phyloP scores from a whole-genome alignment of 2,797 vertebrate genomes.

The Denticeps clupeoides region DNA sequence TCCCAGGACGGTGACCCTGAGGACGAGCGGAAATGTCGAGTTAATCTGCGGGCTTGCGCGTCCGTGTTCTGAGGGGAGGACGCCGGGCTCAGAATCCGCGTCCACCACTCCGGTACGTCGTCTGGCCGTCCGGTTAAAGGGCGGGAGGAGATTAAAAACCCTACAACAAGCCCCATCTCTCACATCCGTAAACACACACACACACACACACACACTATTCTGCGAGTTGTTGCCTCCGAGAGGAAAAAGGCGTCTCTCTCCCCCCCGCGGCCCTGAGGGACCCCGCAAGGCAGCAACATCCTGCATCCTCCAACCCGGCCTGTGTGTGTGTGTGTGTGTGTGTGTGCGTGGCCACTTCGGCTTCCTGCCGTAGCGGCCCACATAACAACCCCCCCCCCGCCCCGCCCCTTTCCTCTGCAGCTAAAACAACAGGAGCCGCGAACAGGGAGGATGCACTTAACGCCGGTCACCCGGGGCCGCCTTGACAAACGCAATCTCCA shows the following conservation, averaged over 20 bases:
- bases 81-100: too few species aligned
- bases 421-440: slow-evolving; percentile 11
- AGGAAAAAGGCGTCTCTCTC: slow-evolving; percentile 25
- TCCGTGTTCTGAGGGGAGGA: too few species aligned
- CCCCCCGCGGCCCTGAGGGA: slow-evolving; percentile 21
- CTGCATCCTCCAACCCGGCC: too few species aligned
- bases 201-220: background rate
- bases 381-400: slow-evolving; percentile 11
- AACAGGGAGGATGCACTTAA: slow-evolving; percentile 7
- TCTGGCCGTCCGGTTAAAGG: too few species aligned
- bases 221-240: background rate
- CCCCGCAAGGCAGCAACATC: slow-evolving; percentile 14
- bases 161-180: background rate
- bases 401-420: slow-evolving; percentile 16
- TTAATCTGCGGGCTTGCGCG: background rate
- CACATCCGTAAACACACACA: background rate
- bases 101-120: too few species aligned
- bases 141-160: slow-evolving; percentile 5
- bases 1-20: background rate
- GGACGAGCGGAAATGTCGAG: background rate
- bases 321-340: background rate
- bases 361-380: slow-evolving; percentile 18
- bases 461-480: too few species aligned
- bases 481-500: too few species aligned
- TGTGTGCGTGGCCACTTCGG: background rate